phyloP scores from a whole-genome alignment of 2,888 invertebrate species.

The Galerucella calmariensis region DNA sequence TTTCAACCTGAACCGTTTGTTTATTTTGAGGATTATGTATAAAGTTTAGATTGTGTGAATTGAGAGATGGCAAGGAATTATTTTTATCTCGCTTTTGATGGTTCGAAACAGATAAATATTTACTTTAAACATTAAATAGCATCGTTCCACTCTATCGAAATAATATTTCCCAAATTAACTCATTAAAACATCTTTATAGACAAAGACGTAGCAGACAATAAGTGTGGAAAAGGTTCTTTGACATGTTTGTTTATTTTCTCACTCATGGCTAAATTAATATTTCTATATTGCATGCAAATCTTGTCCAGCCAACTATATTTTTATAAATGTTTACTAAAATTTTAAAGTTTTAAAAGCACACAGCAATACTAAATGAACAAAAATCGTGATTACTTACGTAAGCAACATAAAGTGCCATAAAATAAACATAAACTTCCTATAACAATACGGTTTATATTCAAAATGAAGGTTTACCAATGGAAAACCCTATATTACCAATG shows the following conservation, averaged over 20 bases:
- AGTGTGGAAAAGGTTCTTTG: not conserved
- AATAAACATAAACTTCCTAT: too few species aligned
- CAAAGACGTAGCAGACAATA: slow-evolving; percentile 13
- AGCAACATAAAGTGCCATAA: too few species aligned
- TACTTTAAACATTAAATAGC: slow-evolving; percentile 61
- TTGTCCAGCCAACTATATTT: too few species aligned
- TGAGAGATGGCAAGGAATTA: slow-evolving; percentile 58
- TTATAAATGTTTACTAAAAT: too few species aligned
- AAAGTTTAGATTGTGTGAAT: slow-evolving; percentile 50
- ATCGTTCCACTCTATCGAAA: slow-evolving; percentile 58
- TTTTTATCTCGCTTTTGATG: slow-evolving; percentile 52
- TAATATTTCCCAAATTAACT: slow-evolving; percentile 65
- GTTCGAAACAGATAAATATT: slow-evolving; percentile 62
- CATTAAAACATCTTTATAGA: slow-evolving; percentile 60
- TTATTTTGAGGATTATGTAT: slow-evolving; percentile 60
- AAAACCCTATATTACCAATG: too few species aligned
- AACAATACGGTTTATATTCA: too few species aligned
- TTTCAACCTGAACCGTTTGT: slow-evolving; percentile 51
- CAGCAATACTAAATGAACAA: too few species aligned
- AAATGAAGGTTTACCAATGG: too few species aligned
- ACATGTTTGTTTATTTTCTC: not conserved
- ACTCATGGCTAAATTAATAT: not conserved
- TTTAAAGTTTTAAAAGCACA: too few species aligned
- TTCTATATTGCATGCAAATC: too few species aligned
- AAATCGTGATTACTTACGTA: too few species aligned